Percentiles rank a stretch among this genome's conserved stretches.
phyloP scores from a whole-genome alignment of 2,888 invertebrate species.

The Papilio protenor region DNA sequence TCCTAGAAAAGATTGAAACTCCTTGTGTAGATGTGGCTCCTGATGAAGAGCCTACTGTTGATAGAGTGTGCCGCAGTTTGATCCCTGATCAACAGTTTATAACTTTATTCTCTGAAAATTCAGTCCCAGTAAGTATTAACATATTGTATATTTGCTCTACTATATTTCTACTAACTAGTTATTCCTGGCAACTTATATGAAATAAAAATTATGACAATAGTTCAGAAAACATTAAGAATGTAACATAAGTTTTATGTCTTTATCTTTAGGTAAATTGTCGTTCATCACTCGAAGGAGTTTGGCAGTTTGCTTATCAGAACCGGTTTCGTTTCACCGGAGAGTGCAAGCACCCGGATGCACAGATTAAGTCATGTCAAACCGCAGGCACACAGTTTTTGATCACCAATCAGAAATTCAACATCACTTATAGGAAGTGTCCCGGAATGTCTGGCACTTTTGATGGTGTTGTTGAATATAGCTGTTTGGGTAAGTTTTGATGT shows the following conservation, averaged over 20 bases:
- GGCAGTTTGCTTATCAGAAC: slow-evolving; percentile 97
- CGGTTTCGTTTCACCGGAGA: slow-evolving; percentile 96
- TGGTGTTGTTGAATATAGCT: slow-evolving; percentile 96
- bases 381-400: slow-evolving; percentile 98
- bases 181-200: neutral
- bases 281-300: slow-evolving; percentile 97
- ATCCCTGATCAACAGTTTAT: slow-evolving; percentile 91
- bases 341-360: slow-evolving; percentile 94
- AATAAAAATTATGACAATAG: neutral
- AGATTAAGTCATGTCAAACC: slow-evolving; percentile 96
- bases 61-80: slow-evolving; percentile 90
- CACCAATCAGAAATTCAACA: slow-evolving; percentile 98
- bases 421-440: slow-evolving; percentile 95
- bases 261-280: slow-evolving; percentile 90
- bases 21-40: slow-evolving; percentile 89
- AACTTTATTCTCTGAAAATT: slow-evolving; percentile 95
- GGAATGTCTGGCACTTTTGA: slow-evolving; percentile 96
- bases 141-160: slow-evolving; percentile 14
- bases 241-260: neutral
- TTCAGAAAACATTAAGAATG: neutral
- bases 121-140: slow-evolving; percentile 86
- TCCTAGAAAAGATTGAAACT: slow-evolving; percentile 94
- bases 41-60: slow-evolving; percentile 88
- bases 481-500: slow-evolving; percentile 84
- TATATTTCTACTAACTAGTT: slow-evolving; percentile 11